A percentile compares a stretch with the other conserved stretches of the same genome.
These are phyloP conservation scores for Helarctos malayanus DNA, from an alignment of 2,797 vertebrate species.

Conservation along the genomic window DNA sequence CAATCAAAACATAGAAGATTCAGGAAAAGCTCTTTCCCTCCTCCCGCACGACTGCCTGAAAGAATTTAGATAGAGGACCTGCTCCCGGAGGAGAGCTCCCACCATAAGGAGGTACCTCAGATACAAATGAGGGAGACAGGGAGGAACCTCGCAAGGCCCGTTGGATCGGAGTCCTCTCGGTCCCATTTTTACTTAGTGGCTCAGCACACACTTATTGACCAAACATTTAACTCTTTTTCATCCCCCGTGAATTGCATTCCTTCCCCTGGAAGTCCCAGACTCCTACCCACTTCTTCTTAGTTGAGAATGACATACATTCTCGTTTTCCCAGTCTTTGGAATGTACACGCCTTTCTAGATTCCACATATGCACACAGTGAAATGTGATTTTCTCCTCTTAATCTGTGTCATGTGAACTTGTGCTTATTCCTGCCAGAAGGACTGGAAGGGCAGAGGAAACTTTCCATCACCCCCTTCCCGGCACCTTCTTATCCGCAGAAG, in stretches of 20 bases:
- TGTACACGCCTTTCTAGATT: neutral
- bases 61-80: neutral
- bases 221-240: neutral
- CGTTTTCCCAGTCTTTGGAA: neutral
- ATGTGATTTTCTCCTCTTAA: too few species aligned
- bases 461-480: too few species aligned
- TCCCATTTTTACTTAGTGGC: neutral
- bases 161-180: neutral
- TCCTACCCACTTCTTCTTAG: neutral
- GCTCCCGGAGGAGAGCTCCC: neutral
- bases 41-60: neutral
- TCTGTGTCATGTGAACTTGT: too few species aligned
- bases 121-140: neutral
- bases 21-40: neutral
- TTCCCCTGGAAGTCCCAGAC: neutral
- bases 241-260: neutral
- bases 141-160: neutral
- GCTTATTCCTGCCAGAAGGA: too few species aligned
- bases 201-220: neutral
- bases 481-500: neutral
- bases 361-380: too few species aligned
- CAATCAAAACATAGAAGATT: neutral
- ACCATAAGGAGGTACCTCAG: neutral
- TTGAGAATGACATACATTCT: neutral
- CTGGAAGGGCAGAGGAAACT: too few species aligned